phyloP scores from a whole-genome alignment of 2,797 vertebrate species.

The Characodon lateralis region DNA sequence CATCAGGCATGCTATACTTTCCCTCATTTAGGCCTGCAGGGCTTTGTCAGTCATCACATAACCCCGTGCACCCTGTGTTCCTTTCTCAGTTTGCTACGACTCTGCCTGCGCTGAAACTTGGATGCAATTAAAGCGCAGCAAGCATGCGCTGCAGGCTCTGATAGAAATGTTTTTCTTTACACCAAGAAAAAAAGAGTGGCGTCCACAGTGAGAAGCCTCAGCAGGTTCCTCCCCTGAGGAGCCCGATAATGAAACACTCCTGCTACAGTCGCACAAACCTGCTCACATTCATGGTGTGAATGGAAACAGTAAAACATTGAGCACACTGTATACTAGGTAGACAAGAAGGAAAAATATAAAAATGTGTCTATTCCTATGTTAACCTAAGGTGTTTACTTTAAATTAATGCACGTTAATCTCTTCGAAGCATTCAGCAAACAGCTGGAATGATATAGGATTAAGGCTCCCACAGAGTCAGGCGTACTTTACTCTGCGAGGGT shows the following conservation, averaged over 20 bases:
- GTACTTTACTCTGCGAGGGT: too few relatives aligned
- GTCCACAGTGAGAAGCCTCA: constrained; percentile 31
- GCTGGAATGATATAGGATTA: too few relatives aligned
- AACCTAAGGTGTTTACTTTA: too few relatives aligned
- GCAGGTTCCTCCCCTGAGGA: constrained; percentile 57
- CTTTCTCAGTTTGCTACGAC: neutral
- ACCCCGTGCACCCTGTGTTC: constrained; percentile 6
- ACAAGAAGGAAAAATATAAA: constrained; percentile 14
- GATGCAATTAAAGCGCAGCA: constrained; percentile 59
- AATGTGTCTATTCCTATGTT: neutral
- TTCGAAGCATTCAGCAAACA: too few relatives aligned
- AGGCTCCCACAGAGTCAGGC: too few relatives aligned
- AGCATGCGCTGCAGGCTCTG: constrained; percentile 35
- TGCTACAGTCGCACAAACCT: constrained; percentile 32
- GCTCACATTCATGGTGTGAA: constrained; percentile 27
- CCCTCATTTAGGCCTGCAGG: constrained; percentile 26
- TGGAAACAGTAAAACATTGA: constrained; percentile 34
- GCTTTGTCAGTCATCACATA: constrained; percentile 47
- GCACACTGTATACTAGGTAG: neutral
- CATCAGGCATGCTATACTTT: neutral
- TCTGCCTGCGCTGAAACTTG: constrained; percentile 9
- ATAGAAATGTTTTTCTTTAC: constrained; percentile 46
- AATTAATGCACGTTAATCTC: too few relatives aligned
- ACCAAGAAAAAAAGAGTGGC: constrained; percentile 8
- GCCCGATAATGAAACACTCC: constrained; percentile 75